Base-by-base conservation (phyloP, 1,140 invertebrate genomes). In the Sogatella furcifera region DNA sequence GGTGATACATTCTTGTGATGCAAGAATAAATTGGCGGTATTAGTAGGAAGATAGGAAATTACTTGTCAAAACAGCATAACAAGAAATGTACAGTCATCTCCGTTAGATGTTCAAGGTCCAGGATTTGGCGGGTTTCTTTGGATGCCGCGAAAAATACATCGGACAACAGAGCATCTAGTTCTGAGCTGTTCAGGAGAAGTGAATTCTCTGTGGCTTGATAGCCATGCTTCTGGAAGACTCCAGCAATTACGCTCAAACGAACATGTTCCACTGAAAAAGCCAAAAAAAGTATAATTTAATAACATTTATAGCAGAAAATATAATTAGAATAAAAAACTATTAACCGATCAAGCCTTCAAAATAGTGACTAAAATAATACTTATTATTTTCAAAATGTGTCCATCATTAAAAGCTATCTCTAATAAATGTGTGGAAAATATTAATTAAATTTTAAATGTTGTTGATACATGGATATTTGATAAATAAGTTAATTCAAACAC, bases 21-120 rank as follows among this genome's bases (percentile, higher is more conserved):
- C n/a, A n/a, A n/a, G n/a, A n/a, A n/a, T n/a, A n/a, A 28, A 28
- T 28, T 28, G 24, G 2, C 24, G 6, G 24, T 4, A 28, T 28
- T 10, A 38, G 9, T 4, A 38, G 34, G 11, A 38, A 38, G 2
- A 38, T 38, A 11, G 34, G 31, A 38, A 38, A 38, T 73, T 73
- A 83, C 82, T 72, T 74, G 70, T 84, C 83, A 78, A 78, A 84
- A 62, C 83, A 70, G 74, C 83, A 83, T 17, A 83, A 74, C 22
- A 85, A 69, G 59, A 83, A 76, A 69, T 83, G 83, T 31, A 82
- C 70, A 58, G 80, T 70, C 24, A 84, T 65, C 64, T 83, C 80
- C 19, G 80, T 77, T 53, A 76, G 72, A 57, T 77, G 65, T 63
- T 82, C 78, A 54, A 82, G 74, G 66, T 83, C 77, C 41, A 77